Conservation (phyloP, 2,888 invertebrate species). For the Aphrophora alni region DNA sequence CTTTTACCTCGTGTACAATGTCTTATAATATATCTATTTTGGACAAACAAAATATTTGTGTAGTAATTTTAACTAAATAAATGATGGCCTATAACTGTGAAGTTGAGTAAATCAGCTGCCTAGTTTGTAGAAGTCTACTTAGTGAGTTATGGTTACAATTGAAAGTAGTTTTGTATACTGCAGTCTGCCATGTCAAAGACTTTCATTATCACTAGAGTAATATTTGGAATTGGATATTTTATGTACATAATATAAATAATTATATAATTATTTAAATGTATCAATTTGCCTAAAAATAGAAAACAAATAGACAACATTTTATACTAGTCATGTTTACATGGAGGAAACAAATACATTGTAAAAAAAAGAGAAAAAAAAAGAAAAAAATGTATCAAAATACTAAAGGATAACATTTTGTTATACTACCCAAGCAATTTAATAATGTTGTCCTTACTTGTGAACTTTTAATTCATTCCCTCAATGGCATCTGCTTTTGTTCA, state of each 20-base stretch:
- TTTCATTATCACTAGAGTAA: slow-evolving; percentile 39
- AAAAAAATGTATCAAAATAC: background rate
- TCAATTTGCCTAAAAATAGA: slow-evolving; percentile 37
- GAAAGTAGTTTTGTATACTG: background rate
- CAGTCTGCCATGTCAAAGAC: slow-evolving; percentile 20
- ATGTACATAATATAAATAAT: slow-evolving; percentile 42
- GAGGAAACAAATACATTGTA: background rate
- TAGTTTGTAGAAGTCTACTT: slow-evolving; percentile 33
- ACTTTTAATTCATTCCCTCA: background rate
- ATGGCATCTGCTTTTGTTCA: slow-evolving; percentile 1
- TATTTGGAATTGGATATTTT: slow-evolving; percentile 38
- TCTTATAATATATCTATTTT: slow-evolving; percentile 32
- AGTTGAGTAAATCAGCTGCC: slow-evolving; percentile 23
- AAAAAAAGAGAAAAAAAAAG: background rate
- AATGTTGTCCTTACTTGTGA: background rate
- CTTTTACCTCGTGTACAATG: slow-evolving; percentile 33
- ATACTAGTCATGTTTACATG: slow-evolving; percentile 3
- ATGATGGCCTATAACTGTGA: slow-evolving; percentile 35
- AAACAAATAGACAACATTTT: slow-evolving; percentile 39
- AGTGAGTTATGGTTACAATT: background rate
- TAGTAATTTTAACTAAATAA: slow-evolving; percentile 13
- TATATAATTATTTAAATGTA: slow-evolving; percentile 41
- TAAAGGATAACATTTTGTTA: background rate
- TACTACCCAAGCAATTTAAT: background rate
- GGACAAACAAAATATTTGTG: slow-evolving; percentile 13